Percentiles rank a stretch among this genome's conserved stretches.
phyloP scores from a whole-genome alignment of 2,797 vertebrate species.

The Notolabrus celidotus region DNA sequence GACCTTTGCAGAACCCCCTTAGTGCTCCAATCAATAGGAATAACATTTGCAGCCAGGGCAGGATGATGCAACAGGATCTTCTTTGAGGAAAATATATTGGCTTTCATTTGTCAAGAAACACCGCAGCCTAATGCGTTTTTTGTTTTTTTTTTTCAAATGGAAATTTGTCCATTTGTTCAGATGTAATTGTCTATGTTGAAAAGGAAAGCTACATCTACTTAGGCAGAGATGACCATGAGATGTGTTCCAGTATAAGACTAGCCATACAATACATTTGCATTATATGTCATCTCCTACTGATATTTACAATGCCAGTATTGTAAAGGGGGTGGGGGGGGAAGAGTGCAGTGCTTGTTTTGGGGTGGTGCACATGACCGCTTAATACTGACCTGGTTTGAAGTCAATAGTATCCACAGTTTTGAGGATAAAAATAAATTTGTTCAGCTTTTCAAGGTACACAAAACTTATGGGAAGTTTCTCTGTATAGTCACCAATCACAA shows the following conservation, averaged over 20 bases:
- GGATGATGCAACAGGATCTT: conserved; percentile 63
- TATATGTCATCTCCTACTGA: neutral
- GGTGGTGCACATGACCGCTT: neutral
- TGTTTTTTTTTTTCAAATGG: conserved; percentile 12
- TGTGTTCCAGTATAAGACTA: neutral
- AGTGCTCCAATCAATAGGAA: conserved; percentile 73
- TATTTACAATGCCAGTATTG: neutral
- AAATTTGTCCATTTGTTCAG: conserved; percentile 48
- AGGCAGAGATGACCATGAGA: neutral
- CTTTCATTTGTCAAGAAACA: conserved; percentile 57
- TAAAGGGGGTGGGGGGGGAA: no score
- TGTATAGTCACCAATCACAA: neutral
- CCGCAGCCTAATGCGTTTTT: conserved; percentile 46
- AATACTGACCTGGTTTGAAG: neutral
- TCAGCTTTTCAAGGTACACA: neutral
- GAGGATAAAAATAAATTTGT: neutral
- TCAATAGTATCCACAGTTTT: no score
- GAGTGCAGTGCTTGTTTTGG: neutral
- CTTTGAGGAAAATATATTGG: conserved; percentile 30
- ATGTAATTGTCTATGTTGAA: conserved; percentile 19
- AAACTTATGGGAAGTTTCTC: neutral
- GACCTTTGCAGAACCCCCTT: conserved; percentile 67
- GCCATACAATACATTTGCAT: neutral
- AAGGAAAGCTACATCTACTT: conserved; percentile 7
- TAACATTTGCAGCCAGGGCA: conserved; percentile 64